Evolutionary conservation across 35 echinoderm and acorn worm genomes (phyloP).

Genomic region (Nesometra sesokonis): DNA sequence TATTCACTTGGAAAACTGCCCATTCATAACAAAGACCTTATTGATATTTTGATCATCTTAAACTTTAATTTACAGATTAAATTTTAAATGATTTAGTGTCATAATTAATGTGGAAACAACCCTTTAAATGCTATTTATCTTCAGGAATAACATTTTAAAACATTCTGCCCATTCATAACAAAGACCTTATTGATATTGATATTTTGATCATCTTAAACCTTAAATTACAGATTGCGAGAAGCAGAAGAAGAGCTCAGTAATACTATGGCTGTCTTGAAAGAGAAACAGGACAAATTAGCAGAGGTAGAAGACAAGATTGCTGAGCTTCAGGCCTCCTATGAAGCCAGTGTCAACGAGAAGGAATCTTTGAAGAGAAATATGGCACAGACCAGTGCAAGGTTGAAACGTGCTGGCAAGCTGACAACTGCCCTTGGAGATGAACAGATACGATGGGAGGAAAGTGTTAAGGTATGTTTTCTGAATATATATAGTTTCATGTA

Average conservation of each 20-base stretch:
- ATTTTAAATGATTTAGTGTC: too few species aligned
- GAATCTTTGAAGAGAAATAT: conserved; percentile 52
- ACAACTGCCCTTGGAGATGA: conserved; percentile 93
- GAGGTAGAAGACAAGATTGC: conserved; percentile 81
- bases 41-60: too few species aligned
- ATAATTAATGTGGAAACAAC: too few species aligned
- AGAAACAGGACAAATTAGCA: conserved; percentile 84
- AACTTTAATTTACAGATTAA: conserved; percentile 30
- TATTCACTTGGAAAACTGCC: too few species aligned
- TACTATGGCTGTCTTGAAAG: conserved; percentile 75
- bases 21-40: too few species aligned
- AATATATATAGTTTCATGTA: too few species aligned
- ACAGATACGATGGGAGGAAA: conserved; percentile 89
- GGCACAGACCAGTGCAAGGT: conserved; percentile 67
- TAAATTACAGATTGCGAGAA: conserved; percentile 41
- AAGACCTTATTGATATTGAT: too few species aligned
- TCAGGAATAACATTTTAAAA: too few species aligned
- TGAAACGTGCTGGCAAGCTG: conserved; percentile 93
- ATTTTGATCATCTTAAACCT: too few species aligned
- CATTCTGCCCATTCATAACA: too few species aligned
- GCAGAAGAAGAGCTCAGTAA: conserved; percentile 60
- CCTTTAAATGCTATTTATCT: too few species aligned
- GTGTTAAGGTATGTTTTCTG: conserved; percentile 78
- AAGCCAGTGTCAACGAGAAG: conserved; percentile 66
- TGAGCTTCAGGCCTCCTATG: conserved; percentile 76